Percentiles rank a stretch among this genome's conserved stretches.
Evolutionary conservation across 2,113 vertebrate species (phyloP).

Genomic region (Petrocephalus microphthalmus): DNA sequence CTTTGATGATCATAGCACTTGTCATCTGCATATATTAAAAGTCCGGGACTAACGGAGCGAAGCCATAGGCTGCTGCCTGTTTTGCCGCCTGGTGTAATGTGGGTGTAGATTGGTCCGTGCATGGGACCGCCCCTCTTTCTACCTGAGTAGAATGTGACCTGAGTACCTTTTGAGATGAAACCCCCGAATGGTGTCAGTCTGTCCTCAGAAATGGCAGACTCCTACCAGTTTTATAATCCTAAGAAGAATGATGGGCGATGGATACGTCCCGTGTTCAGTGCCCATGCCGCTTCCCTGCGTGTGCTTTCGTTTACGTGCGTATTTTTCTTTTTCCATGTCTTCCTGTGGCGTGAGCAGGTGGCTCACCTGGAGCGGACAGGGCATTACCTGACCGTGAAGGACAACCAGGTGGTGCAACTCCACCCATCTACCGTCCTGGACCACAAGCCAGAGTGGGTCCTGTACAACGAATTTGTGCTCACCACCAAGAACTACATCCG

Average conservation of each 20-base stretch:
- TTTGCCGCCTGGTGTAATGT: neutral
- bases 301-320: constrained; percentile 29
- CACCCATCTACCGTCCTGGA: constrained; percentile 95
- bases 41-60: neutral
- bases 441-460: constrained; percentile 96
- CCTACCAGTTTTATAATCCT: neutral
- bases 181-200: neutral
- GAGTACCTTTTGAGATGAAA: neutral
- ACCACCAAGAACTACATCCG: constrained; percentile 97
- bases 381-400: constrained; percentile 93
- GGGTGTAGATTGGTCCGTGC: neutral
- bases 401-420: constrained; percentile 95
- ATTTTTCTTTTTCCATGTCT: neutral
- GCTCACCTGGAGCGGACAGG: constrained; percentile 93
- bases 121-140: neutral
- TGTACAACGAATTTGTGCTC: constrained; percentile 96
- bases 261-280: neutral
- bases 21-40: constrained; percentile 36
- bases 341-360: constrained; percentile 56
- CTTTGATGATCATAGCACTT: constrained; percentile 52
- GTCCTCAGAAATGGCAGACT: neutral
- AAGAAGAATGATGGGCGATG: neutral
- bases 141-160: neutral
- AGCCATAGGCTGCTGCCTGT: neutral
- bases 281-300: neutral